Evolutionary conservation across 2,113 vertebrate species (phyloP).

Genomic region (Prionailurus bengalensis): DNA sequence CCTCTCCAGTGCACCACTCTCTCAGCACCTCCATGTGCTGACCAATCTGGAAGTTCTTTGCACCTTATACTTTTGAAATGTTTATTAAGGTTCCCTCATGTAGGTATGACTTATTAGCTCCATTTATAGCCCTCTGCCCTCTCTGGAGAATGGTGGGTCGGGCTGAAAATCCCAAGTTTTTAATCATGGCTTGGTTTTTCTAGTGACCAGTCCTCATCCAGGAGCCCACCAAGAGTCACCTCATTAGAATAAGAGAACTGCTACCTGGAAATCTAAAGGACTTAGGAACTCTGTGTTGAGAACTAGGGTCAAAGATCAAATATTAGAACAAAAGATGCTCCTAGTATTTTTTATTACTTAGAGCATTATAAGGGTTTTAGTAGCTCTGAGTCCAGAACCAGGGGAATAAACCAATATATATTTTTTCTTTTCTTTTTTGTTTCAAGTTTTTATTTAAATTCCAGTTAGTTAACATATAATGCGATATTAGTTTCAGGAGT

Average conservation of each 20-base stretch:
- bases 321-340: neutral
- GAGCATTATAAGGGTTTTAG: neutral
- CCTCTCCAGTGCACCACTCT: neutral
- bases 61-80: neutral
- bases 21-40: too few relatives aligned
- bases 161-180: neutral
- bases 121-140: neutral
- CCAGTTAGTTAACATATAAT: neutral
- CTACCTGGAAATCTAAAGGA: neutral
- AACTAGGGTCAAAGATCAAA: neutral
- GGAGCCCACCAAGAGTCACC: neutral
- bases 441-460: neutral
- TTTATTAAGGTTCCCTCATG: neutral
- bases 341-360: neutral
- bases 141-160: neutral
- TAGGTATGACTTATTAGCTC: neutral
- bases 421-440: neutral
- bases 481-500: neutral
- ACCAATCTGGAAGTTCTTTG: neutral
- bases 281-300: neutral
- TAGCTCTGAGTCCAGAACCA: neutral
- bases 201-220: neutral
- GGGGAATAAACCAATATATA: neutral
- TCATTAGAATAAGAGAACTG: neutral
- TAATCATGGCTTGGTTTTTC: neutral